A percentile compares a stretch with the other conserved stretches of the same genome.
Conservation (phyloP, 2,113 vertebrate genomes). For the Micromys minutus region DNA sequence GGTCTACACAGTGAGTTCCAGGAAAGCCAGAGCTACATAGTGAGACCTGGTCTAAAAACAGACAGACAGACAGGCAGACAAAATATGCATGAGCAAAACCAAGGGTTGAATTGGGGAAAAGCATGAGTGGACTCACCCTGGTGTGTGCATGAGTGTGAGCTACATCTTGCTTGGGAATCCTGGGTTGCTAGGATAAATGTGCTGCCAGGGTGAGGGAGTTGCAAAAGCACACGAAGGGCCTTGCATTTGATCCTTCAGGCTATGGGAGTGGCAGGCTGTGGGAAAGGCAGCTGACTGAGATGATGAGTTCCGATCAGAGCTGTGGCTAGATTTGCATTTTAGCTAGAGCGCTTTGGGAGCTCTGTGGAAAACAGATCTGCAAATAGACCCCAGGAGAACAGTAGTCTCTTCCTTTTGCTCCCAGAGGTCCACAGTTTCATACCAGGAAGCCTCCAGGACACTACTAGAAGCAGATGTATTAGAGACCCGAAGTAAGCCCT, state of each 20-base stretch:
- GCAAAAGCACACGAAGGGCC: not conserved
- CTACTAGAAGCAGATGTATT: not conserved
- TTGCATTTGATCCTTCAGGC: not conserved
- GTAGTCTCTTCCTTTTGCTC: not conserved
- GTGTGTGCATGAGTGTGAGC: not conserved
- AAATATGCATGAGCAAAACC: not conserved
- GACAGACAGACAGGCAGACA: not conserved
- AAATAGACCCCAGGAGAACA: not conserved
- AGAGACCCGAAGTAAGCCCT: not conserved
- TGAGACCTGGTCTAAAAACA: not conserved
- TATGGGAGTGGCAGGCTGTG: not conserved
- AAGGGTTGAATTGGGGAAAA: not conserved
- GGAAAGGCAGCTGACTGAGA: not conserved
- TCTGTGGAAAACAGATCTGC: not conserved
- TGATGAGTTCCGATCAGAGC: not conserved
- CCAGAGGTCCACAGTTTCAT: not conserved
- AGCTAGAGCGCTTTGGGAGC: not conserved
- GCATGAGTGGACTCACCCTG: not conserved
- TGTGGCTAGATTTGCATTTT: slow-evolving; percentile 30
- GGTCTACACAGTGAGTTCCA: not conserved
- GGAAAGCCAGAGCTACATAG: not conserved
- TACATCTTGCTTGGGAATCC: not conserved
- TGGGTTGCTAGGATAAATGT: not conserved
- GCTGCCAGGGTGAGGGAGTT: not conserved
- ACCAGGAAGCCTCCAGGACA: not conserved